Conservation (phyloP, 2,113 vertebrate genomes). For the Channa argus region DNA sequence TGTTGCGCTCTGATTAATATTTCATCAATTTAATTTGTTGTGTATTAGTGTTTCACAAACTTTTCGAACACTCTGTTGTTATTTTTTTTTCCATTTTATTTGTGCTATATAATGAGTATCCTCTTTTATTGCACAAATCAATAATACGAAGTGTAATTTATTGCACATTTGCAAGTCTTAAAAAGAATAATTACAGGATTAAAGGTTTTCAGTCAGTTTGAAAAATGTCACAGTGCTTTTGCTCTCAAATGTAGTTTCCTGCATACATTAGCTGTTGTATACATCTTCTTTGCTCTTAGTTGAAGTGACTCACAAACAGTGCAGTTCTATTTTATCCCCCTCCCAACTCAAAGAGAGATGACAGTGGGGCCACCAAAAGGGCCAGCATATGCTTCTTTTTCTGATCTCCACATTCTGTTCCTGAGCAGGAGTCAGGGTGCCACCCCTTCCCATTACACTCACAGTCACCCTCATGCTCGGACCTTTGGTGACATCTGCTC, state of each 20-base stretch:
- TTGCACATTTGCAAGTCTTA: not conserved
- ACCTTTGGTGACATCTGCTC: conserved; percentile 58
- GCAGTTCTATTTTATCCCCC: conserved; percentile 33
- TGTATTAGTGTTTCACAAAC: conserved; percentile 28
- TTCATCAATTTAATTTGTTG: conserved; percentile 57
- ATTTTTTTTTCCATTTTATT: conserved; percentile 41
- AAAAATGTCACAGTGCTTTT: conserved; percentile 32
- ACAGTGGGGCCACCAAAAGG: conserved; percentile 51
- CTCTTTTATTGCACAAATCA: conserved; percentile 18
- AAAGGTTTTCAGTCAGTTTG: conserved; percentile 29
- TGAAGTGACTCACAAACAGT: conserved; percentile 18
- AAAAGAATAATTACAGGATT: conserved; percentile 31
- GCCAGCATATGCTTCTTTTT: conserved; percentile 39
- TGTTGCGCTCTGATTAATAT: conserved; percentile 50
- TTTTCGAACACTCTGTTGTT: conserved; percentile 36
- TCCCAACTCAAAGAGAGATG: conserved; percentile 45
- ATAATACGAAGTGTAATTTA: conserved; percentile 19
- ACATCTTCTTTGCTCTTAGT: conserved; percentile 40
- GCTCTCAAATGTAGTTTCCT: not conserved
- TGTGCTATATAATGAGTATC: conserved; percentile 17
- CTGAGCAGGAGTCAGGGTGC: conserved; percentile 22
- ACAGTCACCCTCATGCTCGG: conserved; percentile 45
- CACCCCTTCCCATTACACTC: conserved; percentile 54
- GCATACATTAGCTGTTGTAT: conserved; percentile 33
- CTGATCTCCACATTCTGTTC: conserved; percentile 43